phyloP scores from a whole-genome alignment of 2,113 vertebrate genomes.

The Baryphthengus martii region DNA sequence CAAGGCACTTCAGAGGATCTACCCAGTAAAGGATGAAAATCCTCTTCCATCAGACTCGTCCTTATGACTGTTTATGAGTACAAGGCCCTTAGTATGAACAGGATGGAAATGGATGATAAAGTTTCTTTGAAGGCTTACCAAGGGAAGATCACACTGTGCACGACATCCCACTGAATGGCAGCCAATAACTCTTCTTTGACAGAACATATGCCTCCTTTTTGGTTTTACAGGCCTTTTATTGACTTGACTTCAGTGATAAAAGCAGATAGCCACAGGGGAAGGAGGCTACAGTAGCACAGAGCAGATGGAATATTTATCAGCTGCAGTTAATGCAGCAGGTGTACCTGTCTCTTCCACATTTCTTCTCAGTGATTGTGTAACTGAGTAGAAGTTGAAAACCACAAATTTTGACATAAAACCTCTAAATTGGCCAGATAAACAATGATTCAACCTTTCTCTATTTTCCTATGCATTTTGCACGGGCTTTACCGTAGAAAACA shows the following conservation, averaged over 20 bases:
- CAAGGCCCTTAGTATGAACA: background rate
- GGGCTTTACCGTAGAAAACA: background rate
- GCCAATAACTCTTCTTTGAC: background rate
- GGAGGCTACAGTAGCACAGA: background rate
- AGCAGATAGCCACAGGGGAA: constrained; percentile 24
- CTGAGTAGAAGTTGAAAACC: background rate
- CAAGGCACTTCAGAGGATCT: background rate
- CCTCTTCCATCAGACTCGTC: background rate
- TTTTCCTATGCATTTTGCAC: background rate
- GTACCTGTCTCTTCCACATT: background rate
- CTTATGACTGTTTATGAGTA: background rate
- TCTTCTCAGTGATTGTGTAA: background rate
- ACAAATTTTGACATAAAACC: background rate
- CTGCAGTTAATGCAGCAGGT: constrained; percentile 10
- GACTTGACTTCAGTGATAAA: constrained; percentile 39
- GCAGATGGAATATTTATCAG: constrained; percentile 20
- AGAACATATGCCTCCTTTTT: constrained; percentile 5
- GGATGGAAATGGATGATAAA: constrained; percentile 2
- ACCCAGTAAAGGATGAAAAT: background rate
- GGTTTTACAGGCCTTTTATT: constrained; percentile 28
- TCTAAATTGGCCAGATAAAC: background rate
- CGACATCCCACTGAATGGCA: background rate
- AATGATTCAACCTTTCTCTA: background rate
- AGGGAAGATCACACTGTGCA: background rate
- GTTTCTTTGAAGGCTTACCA: constrained; percentile 27